Conservation (phyloP, 2,797 vertebrate genomes). For the Nannoperca australis region DNA sequence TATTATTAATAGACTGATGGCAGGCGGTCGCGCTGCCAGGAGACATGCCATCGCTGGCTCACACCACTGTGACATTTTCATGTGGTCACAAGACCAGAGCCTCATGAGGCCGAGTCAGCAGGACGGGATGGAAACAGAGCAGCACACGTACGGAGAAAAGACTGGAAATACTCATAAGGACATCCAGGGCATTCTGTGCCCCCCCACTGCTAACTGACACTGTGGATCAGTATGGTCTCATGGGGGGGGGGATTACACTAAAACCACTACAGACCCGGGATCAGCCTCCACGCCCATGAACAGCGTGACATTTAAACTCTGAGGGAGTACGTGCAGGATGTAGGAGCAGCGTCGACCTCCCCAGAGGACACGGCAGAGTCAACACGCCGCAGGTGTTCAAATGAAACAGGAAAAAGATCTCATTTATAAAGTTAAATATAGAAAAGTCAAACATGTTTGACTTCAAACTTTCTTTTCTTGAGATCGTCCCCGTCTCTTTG, state of each 20-base stretch:
- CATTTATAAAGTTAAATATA: too few relatives aligned
- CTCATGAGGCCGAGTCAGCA: slow-evolving; percentile 27
- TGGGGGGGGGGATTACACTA: slow-evolving; percentile 52
- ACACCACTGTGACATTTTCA: slow-evolving; percentile 74
- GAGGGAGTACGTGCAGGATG: slow-evolving; percentile 7
- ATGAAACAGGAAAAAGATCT: too few relatives aligned
- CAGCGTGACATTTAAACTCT: slow-evolving; percentile 53
- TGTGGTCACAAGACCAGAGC: slow-evolving; percentile 62
- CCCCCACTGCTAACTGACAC: slow-evolving; percentile 3
- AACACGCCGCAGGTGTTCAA: not conserved
- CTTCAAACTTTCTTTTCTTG: not conserved
- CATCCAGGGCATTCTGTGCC: not conserved
- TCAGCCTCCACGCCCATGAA: slow-evolving; percentile 34
- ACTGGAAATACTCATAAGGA: not conserved
- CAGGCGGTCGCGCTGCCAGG: slow-evolving; percentile 43
- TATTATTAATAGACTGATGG: slow-evolving; percentile 69
- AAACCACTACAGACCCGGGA: slow-evolving; percentile 18
- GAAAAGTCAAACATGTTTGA: too few relatives aligned
- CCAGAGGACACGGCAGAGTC: slow-evolving; percentile 29
- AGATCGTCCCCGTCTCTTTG: not conserved
- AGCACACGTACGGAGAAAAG: not conserved
- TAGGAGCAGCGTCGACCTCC: slow-evolving; percentile 32
- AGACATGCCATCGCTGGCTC: slow-evolving; percentile 67
- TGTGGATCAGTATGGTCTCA: slow-evolving; percentile 43
- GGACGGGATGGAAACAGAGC: slow-evolving; percentile 20